Conservation (phyloP, 1,140 invertebrate genomes). For the Bemisia tabaci region DNA sequence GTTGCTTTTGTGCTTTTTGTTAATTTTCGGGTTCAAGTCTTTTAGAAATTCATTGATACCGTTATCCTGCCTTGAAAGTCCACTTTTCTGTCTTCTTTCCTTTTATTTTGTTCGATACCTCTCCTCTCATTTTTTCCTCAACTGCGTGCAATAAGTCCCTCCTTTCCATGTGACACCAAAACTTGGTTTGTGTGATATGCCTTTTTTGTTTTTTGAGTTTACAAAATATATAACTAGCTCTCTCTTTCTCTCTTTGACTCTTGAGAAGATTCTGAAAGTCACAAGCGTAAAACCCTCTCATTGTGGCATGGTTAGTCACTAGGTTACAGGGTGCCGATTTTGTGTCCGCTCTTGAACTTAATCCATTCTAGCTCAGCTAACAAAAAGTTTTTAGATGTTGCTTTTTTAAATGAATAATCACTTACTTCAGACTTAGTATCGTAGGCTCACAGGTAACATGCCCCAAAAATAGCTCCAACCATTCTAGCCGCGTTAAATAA, state of each 20-base stretch:
- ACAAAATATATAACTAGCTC: background rate
- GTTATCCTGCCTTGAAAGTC: too few species aligned
- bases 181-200: background rate
- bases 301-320: background rate
- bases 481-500: too few species aligned
- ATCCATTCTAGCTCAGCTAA: background rate
- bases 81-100: background rate
- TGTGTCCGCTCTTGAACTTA: background rate
- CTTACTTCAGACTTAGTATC: too few species aligned
- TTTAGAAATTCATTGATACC: too few species aligned
- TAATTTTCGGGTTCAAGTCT: background rate
- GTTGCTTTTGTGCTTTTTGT: background rate
- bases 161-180: background rate
- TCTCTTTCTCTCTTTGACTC: too few species aligned
- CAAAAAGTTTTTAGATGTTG: background rate
- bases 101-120: background rate
- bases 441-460: too few species aligned
- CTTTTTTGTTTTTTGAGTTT: constrained; percentile 2
- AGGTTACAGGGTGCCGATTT: background rate
- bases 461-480: too few species aligned
- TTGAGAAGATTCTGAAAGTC: background rate
- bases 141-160: background rate
- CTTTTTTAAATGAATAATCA: constrained; percentile 8
- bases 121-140: background rate
- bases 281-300: background rate